phyloP scores from a whole-genome alignment of 2,797 vertebrate species.

The Synaphobranchus kaupii region DNA sequence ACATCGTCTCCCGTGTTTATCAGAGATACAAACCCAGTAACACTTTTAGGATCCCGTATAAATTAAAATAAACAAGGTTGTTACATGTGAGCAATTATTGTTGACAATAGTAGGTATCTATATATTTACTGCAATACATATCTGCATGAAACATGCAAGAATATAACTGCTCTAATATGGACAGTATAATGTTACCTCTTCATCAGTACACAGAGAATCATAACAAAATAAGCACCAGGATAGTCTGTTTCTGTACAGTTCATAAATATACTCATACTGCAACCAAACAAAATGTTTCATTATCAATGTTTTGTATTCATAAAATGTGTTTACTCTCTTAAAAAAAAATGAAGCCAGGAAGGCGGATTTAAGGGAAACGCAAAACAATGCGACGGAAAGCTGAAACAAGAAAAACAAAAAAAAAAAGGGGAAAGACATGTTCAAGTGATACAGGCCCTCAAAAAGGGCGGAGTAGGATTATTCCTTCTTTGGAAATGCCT shows the following conservation, averaged over 20 bases:
- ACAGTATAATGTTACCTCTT: conserved; percentile 35
- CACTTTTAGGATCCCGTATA: conserved; percentile 66
- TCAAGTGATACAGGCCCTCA: conserved; percentile 50
- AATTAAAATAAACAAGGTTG: conserved; percentile 61
- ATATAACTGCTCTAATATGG: conserved; percentile 36
- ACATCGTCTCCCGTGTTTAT: conserved; percentile 57
- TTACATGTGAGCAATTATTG: conserved; percentile 62
- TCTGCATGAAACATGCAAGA: conserved; percentile 34
- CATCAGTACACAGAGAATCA: conserved; percentile 37
- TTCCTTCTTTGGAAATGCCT: conserved; percentile 62
- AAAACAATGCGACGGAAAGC: conserved; percentile 22
- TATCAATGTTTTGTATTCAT: conserved; percentile 40
- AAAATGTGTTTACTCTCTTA: conserved; percentile 49
- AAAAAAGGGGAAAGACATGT: conserved; percentile 34
- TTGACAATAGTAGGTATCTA: conserved; percentile 59
- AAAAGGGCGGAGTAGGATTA: conserved; percentile 41
- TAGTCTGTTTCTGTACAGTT: conserved; percentile 39
- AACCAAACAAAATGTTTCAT: conserved; percentile 48
- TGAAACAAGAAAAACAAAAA: conserved; percentile 31
- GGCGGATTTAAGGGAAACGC: conserved; percentile 57
- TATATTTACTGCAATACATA: conserved; percentile 47
- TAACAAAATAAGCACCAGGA: conserved; percentile 43
- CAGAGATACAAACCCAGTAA: conserved; percentile 62
- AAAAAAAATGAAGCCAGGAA: conserved; percentile 40
- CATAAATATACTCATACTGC: conserved; percentile 47